These are phyloP conservation scores for Momotus momota DNA, from an alignment of 2,797 vertebrate genomes.

Conservation along the genomic window DNA sequence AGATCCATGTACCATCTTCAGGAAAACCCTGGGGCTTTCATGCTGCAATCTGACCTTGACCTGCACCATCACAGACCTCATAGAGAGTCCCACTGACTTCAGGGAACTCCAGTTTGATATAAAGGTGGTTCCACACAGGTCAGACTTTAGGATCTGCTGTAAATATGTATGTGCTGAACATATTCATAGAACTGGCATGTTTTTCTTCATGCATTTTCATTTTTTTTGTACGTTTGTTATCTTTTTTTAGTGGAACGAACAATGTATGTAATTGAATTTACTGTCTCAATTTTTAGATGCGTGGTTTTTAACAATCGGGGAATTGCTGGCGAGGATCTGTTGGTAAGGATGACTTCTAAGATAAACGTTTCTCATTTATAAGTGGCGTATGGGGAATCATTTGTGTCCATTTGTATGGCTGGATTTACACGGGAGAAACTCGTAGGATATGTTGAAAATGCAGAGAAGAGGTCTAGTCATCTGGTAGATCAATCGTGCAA, in stretches of 20 bases:
- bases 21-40: background rate
- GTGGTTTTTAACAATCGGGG: slow-evolving; percentile 98
- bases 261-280: background rate
- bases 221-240: background rate
- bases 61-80: background rate
- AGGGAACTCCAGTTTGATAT: background rate
- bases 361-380: background rate
- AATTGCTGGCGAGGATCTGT: slow-evolving; percentile 91
- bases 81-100: background rate
- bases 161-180: background rate
- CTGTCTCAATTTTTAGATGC: slow-evolving; percentile 85
- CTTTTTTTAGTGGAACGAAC: background rate
- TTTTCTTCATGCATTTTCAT: background rate
- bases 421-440: background rate
- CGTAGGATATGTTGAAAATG: background rate
- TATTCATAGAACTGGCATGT: accelerated
- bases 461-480: background rate
- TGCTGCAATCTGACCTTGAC: background rate
- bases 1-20: background rate
- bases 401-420: background rate
- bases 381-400: background rate
- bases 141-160: background rate
- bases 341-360: slow-evolving; percentile 86
- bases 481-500: background rate
- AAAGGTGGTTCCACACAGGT: background rate